A percentile compares a stretch with the other conserved stretches of the same genome.
Evolutionary conservation across 2,888 invertebrate species (phyloP).

Genomic region (Heliconius charithonia): DNA sequence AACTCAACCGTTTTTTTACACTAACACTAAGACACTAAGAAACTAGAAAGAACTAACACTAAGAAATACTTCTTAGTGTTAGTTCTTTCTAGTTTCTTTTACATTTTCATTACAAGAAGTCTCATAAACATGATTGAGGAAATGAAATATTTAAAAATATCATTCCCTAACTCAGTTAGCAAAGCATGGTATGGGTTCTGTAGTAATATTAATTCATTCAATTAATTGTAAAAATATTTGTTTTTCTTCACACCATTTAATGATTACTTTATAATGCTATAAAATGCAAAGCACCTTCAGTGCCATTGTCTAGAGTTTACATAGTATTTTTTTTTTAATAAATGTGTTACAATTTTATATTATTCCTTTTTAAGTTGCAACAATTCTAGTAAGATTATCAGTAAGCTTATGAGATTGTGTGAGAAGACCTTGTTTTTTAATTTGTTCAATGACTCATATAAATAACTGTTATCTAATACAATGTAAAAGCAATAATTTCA

Average conservation of each 20-base stretch:
- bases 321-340: neutral
- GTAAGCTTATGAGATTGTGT: neutral
- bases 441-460: neutral
- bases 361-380: neutral
- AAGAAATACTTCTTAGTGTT: too few relatives aligned
- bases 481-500: neutral
- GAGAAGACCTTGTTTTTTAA: neutral
- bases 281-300: neutral
- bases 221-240: too few relatives aligned
- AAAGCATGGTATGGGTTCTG: too few relatives aligned
- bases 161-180: too few relatives aligned
- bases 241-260: too few relatives aligned
- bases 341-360: neutral
- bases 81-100: too few relatives aligned
- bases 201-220: too few relatives aligned
- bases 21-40: too few relatives aligned
- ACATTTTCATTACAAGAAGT: too few relatives aligned
- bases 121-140: too few relatives aligned
- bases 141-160: too few relatives aligned
- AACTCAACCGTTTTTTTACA: neutral
- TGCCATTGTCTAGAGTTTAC: neutral
- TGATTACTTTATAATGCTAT: neutral
- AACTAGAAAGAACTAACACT: too few relatives aligned
- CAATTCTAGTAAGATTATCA: neutral
- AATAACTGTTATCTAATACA: neutral